phyloP scores from a whole-genome alignment of 2,797 vertebrate species.

The Xenops minutus region DNA sequence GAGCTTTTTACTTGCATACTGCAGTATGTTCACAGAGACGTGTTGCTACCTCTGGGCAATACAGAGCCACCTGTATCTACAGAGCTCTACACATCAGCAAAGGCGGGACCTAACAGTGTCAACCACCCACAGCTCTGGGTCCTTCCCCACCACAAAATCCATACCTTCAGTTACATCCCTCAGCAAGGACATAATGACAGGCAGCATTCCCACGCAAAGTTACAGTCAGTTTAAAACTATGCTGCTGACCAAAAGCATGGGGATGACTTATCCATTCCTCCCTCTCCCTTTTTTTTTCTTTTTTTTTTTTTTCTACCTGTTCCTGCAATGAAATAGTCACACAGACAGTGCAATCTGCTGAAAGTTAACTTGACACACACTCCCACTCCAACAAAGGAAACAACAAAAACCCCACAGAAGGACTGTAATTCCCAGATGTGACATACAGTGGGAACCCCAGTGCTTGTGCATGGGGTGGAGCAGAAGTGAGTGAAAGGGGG shows the following conservation, averaged over 20 bases:
- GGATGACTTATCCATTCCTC: not conserved
- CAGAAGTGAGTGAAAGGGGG: accelerated
- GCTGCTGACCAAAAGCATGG: not conserved
- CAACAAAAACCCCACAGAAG: not conserved
- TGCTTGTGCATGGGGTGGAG: not conserved
- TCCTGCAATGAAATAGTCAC: not conserved
- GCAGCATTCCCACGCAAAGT: not conserved
- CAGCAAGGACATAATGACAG: not conserved
- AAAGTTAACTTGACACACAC: not conserved
- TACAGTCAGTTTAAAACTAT: not conserved
- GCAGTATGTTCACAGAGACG: not conserved
- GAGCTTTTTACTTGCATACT: not conserved
- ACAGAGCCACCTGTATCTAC: not conserved
- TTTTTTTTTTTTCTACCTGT: not conserved
- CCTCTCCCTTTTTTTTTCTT: not conserved
- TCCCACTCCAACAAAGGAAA: not conserved
- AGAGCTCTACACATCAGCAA: not conserved
- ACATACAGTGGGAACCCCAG: not conserved
- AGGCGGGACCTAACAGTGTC: not conserved
- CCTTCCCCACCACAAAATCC: not conserved
- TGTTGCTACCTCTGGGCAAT: not conserved
- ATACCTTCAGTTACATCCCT: not conserved
- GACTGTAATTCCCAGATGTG: too few relatives aligned
- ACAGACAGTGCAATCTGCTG: not conserved
- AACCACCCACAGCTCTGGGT: not conserved